Conservation (phyloP, 2,888 invertebrate genomes). For the Acheta domesticus region DNA sequence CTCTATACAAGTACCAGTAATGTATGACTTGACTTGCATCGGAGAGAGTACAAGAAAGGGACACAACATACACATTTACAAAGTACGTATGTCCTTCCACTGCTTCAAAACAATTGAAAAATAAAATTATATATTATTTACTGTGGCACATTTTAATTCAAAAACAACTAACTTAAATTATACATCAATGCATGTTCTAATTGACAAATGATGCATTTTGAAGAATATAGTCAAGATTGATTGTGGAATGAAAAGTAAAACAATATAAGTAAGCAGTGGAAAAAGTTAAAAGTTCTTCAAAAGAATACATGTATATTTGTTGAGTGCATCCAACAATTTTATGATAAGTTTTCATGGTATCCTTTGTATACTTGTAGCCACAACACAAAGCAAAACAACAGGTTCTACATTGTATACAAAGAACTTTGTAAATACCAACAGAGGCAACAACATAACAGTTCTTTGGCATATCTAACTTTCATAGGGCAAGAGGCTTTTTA, state of each 20-base stretch:
- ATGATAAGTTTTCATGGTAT: background rate
- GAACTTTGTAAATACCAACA: background rate
- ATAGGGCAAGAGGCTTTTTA: constrained; percentile 9
- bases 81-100: background rate
- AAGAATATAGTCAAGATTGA: background rate
- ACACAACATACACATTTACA: constrained; percentile 8
- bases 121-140: too few species aligned
- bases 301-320: background rate
- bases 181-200: too few species aligned
- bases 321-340: background rate
- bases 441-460: constrained; percentile 22
- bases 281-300: background rate
- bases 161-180: too few species aligned
- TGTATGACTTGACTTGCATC: background rate
- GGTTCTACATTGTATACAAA: background rate
- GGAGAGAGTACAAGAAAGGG: background rate
- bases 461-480: constrained; percentile 30
- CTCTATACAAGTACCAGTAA: background rate
- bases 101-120: background rate
- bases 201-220: too few species aligned
- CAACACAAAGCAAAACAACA: background rate
- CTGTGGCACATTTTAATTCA: too few species aligned
- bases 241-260: background rate
- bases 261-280: background rate
- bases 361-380: background rate